phyloP scores from a whole-genome alignment of 2,113 vertebrate genomes.

The Entomyzon cyanotis region DNA sequence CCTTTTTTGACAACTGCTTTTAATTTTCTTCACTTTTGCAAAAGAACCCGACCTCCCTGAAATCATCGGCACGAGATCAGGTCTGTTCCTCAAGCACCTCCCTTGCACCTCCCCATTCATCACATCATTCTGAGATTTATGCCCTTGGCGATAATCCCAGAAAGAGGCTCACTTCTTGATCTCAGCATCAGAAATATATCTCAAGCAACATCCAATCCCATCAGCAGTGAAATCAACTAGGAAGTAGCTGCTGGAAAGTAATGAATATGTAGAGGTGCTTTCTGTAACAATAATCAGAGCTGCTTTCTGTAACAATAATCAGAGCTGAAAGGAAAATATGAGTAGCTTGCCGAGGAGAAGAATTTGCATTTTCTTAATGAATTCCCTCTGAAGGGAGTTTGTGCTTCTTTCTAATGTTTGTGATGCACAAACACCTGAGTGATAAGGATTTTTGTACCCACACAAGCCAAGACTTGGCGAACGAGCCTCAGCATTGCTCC shows the following conservation, averaged over 20 bases:
- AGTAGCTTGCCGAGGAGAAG: background rate
- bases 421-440: background rate
- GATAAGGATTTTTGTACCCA: background rate
- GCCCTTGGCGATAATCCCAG: background rate
- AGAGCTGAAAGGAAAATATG: background rate
- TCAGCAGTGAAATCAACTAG: background rate
- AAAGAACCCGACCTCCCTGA: background rate
- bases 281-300: background rate
- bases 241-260: background rate
- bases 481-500: background rate
- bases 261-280: background rate
- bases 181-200: background rate
- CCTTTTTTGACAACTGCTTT: background rate
- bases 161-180: background rate
- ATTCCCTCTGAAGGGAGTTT: background rate
- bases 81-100: background rate
- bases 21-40: background rate
- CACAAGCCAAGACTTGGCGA: background rate
- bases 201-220: background rate
- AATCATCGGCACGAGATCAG: rapidly evolving
- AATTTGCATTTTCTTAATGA: constrained; percentile 2
- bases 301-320: background rate
- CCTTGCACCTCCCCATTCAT: background rate
- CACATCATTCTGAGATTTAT: background rate
- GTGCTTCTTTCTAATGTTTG: background rate